phyloP scores from a whole-genome alignment of 2,113 vertebrate genomes.

The Balaeniceps rex region DNA sequence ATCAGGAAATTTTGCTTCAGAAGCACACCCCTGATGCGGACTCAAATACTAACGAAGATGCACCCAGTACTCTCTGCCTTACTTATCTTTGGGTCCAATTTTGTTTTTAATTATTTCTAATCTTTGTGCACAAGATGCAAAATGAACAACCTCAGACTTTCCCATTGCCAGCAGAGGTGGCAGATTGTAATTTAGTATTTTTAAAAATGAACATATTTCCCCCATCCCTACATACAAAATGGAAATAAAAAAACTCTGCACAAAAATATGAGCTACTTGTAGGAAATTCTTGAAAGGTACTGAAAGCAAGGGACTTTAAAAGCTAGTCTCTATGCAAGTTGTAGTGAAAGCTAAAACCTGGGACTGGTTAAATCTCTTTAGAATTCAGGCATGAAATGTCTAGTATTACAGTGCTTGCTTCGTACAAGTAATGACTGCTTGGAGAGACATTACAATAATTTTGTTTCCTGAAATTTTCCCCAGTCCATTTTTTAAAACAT shows the following conservation, averaged over 20 bases:
- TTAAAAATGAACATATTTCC: not conserved
- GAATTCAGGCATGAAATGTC: conserved; percentile 48
- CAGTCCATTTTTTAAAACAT: conserved; percentile 21
- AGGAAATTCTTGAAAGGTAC: conserved; percentile 14
- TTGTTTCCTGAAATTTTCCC: conserved; percentile 52
- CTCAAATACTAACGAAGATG: not conserved
- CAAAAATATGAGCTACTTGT: not conserved
- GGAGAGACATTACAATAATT: conserved; percentile 62
- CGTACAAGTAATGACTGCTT: conserved; percentile 20
- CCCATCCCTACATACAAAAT: not conserved
- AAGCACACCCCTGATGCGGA: not conserved
- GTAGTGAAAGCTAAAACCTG: not conserved
- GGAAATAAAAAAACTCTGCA: not conserved
- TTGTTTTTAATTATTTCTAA: not conserved
- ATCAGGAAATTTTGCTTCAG: not conserved
- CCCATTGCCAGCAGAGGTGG: not conserved
- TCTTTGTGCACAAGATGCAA: not conserved
- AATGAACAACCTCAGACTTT: not conserved
- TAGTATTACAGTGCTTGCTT: conserved; percentile 31
- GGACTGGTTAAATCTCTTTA: conserved; percentile 32
- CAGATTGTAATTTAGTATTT: not conserved
- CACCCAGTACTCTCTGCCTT: not conserved
- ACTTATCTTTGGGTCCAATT: not conserved
- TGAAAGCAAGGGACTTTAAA: conserved; percentile 1
- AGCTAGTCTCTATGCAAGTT: not conserved